Conservation (phyloP, 2,797 vertebrate species). For the Aeoliscus strigatus region DNA sequence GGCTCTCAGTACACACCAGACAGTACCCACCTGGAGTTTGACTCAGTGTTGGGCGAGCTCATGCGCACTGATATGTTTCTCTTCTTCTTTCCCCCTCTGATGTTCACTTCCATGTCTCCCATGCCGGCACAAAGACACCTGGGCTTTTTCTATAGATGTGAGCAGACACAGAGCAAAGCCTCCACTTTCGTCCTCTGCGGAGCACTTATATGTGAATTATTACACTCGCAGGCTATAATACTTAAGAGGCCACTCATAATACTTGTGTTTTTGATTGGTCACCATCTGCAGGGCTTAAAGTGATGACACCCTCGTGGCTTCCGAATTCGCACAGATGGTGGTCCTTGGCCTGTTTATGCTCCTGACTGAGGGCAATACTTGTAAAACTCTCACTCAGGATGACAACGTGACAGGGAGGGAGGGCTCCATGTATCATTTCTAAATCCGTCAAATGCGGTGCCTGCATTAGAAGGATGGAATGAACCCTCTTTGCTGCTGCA, state of each 20-base stretch:
- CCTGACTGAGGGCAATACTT: conserved; percentile 18
- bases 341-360: conserved; percentile 26
- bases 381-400: conserved; percentile 34
- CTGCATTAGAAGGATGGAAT: conserved; percentile 13
- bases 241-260: conserved; percentile 32
- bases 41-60: conserved; percentile 11
- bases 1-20: conserved; percentile 55
- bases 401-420: conserved; percentile 21
- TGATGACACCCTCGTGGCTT: conserved; percentile 30
- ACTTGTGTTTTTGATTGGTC: conserved; percentile 39
- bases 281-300: conserved; percentile 33
- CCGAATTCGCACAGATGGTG: conserved; percentile 38
- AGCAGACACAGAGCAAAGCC: background rate
- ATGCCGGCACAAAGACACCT: background rate
- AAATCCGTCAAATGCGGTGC: conserved; percentile 32
- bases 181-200: conserved; percentile 3
- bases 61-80: background rate
- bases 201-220: conserved; percentile 9
- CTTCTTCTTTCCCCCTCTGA: no score
- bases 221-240: conserved; percentile 9
- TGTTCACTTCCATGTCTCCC: background rate
- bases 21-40: conserved; percentile 49
- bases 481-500: conserved; percentile 24
- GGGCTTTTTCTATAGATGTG: background rate
- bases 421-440: conserved; percentile 23